Percentiles rank a stretch among this genome's conserved stretches.
These are phyloP conservation scores for Cotesia glomerata DNA, from an alignment of 1,140 invertebrate species.

Conservation along the genomic window DNA sequence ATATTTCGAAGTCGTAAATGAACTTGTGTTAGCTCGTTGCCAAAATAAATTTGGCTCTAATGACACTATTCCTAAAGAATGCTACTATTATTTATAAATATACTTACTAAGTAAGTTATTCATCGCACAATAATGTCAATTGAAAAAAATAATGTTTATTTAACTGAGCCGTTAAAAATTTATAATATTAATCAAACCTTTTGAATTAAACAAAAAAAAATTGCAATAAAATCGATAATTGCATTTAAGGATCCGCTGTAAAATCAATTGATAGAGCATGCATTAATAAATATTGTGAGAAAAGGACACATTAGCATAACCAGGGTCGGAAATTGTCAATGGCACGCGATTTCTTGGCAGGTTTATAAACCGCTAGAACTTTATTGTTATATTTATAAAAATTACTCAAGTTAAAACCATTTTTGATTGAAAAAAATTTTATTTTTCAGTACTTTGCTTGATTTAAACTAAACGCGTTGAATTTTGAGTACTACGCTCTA, in stretches of 20 bases:
- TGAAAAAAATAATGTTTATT: too few relatives aligned
- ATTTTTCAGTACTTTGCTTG: neutral
- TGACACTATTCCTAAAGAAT: constrained; percentile 39
- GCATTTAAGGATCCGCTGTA: neutral
- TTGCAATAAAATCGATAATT: neutral
- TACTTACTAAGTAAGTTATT: too few relatives aligned
- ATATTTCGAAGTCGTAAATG: constrained; percentile 42
- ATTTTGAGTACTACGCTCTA: too few relatives aligned
- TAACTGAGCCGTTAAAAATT: too few relatives aligned
- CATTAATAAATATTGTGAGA: constrained; percentile 19
- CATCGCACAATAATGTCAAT: too few relatives aligned
- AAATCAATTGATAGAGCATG: constrained; percentile 3
- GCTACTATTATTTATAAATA: constrained; percentile 10
- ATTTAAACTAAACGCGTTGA: neutral
- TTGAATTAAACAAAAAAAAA: neutral
- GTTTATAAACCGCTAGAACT: neutral
- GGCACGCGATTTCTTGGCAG: constrained; percentile 26
- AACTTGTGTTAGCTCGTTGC: constrained; percentile 37
- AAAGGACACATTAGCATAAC: constrained; percentile 30
- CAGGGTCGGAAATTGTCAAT: constrained; percentile 9
- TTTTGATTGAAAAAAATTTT: neutral
- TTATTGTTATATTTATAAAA: neutral
- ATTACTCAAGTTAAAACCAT: neutral
- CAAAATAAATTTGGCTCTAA: constrained; percentile 56
- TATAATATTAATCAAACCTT: too few relatives aligned